Evolutionary conservation across 2,113 vertebrate genomes (phyloP), one percentile per base, ranked within the genome.

Genomic region (Salvelinus fontinalis): DNA sequence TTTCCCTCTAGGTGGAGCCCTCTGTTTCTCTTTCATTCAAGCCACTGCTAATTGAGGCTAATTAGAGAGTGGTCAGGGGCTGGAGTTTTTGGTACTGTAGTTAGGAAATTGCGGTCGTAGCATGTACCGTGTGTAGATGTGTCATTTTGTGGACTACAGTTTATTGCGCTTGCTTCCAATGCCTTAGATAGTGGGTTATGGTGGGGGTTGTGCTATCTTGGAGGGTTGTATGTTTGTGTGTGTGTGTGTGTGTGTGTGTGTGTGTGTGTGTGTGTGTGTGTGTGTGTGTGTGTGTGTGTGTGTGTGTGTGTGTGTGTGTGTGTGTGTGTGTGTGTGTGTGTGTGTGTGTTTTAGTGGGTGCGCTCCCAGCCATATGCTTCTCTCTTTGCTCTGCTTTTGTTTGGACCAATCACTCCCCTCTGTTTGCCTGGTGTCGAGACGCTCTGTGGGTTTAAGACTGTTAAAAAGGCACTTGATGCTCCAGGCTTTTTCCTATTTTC

Each of bases 1-100:
- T 85, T 83, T 57, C 85, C 93, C 93, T 93, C 90, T 90, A 94
- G 93, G 89, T 90, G 93, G 93, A 92, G 92, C 93, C 81, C 91
- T 91, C 77, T 82, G 84, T 92, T 91, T 84, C 88, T 81, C 60
- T 91, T 86, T 90, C 57, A 84, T 75, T 20, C 34, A 67, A 70
- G 78, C 75, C 67, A 13, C 70, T 70, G 84, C 84, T 94, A 94
- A 93, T 93, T 86, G 79, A 82, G 80, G 85, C 87, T 93, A 93
- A 93, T 93, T 93, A 81, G 79, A 79, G 67, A 29, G 59, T 79
- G 77, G 78, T 74, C 75, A 80, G 77, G 73, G 65, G 78, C 79
- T 82, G 77, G 20, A 67, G 70, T 73, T 71, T n/a, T 79, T 6
- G 67, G 75, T 76, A 27, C 24, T 80, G 76, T 54, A 57, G 78